Evolutionary conservation across 2,797 vertebrate genomes (phyloP), one percentile per base, ranked within the genome.

Genomic region (Eulemur coronatus): DNA sequence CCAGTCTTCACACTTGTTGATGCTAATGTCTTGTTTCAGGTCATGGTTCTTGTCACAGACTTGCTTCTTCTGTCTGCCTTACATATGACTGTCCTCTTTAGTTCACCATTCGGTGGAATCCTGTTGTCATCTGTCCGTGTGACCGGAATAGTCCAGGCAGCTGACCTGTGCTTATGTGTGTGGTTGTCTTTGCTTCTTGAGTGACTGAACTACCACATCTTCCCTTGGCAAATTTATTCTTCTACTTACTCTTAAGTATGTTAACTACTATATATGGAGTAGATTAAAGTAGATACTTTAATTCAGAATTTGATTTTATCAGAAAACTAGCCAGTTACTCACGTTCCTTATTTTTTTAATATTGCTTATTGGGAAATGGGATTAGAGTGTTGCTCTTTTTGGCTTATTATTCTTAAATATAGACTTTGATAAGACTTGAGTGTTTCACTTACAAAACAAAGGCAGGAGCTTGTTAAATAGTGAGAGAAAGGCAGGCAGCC

Each of bases 81-180:
- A 48, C n/a, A 57, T 18, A 22, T 35, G 30, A 67, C 41, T 79
- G 63, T 84, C 75, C 52, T 92, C 91, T 86, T 73, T 73, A 69
- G 63, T 48, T 94, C 28, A 18, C 85, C n/a, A 1, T 82, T 69
- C 24, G 2, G 1, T 94, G 86, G 67, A 55, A 17, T 65, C 76
- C 95, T 94, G 84, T 61, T 41, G 9, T 85, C 89, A 48, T 91
- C 96, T 93, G 80, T 93, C 85, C 57, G 14, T 88, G 41, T 43
- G 70, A 93, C 89, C 94, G 89, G 94, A 93, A 94, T 94, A 93
- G 95, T 76, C 50, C 3, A 15, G 89, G 28, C 91, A 92, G 75
- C 89, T 88, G 89, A 88, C 73, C 67, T 95, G 0, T 67, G 35
- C 63, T 91, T 80, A 1, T 63, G n/a, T 35, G 18, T 63, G 38